Evolutionary conservation across 2,113 vertebrate species (phyloP).

Genomic region (Callipepla californica): DNA sequence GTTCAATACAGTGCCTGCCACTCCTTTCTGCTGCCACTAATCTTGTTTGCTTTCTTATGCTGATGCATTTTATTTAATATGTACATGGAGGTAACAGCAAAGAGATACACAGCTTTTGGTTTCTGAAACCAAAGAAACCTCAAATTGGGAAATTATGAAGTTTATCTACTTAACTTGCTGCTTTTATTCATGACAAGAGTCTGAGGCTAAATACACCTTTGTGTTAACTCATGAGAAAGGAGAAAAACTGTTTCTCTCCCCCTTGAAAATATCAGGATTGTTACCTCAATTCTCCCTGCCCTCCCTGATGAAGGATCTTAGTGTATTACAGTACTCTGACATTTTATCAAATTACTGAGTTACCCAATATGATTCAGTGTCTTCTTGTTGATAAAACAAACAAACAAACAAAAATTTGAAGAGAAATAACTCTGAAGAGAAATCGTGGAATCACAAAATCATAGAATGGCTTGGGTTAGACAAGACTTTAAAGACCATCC

Average conservation of each 20-base stretch:
- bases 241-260: background rate
- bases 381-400: fast-evolving
- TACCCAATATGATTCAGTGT: background rate
- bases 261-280: background rate
- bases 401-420: background rate
- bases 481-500: too few relatives aligned
- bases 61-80: background rate
- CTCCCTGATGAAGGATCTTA: background rate
- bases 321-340: background rate
- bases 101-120: background rate
- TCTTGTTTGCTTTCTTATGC: background rate
- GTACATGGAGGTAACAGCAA: background rate
- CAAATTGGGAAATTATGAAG: background rate
- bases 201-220: background rate
- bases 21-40: background rate
- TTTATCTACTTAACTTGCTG: background rate
- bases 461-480: too few relatives aligned
- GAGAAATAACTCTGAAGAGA: slow-evolving; percentile 18
- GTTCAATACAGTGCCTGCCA: background rate
- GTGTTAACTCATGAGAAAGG: background rate
- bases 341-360: background rate
- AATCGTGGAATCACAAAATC: background rate
- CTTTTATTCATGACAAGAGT: background rate
- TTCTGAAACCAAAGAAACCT: background rate
- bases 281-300: background rate